Percentiles rank a stretch among this genome's conserved stretches.
phyloP scores from a whole-genome alignment of 2,113 vertebrate genomes.

The Neopipo cinnamomea region DNA sequence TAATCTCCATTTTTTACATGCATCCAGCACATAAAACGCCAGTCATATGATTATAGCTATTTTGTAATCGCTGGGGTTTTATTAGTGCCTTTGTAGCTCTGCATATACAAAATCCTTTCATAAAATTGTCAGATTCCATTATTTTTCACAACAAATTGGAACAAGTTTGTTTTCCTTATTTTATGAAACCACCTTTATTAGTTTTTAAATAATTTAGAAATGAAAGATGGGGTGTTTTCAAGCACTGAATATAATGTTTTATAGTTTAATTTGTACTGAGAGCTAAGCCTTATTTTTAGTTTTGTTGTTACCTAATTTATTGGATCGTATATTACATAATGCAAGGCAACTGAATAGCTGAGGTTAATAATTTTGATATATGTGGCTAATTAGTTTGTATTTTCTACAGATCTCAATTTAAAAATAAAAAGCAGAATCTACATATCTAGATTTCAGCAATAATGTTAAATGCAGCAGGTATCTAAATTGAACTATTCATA shows the following conservation, averaged over 20 bases:
- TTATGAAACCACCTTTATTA: constrained; percentile 29
- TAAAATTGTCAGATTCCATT: constrained; percentile 7
- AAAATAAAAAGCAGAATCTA: neutral
- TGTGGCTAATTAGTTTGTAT: constrained; percentile 68
- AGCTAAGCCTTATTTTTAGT: constrained; percentile 37
- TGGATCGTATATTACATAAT: constrained; percentile 59
- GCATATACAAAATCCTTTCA: neutral
- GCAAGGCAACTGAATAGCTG: constrained; percentile 48
- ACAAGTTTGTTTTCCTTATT: neutral
- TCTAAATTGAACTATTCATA: neutral
- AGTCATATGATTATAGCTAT: neutral
- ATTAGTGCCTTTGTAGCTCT: neutral
- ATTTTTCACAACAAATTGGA: neutral
- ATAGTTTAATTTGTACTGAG: constrained; percentile 69
- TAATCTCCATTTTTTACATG: constrained; percentile 11
- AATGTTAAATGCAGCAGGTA: neutral
- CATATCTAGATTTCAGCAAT: constrained; percentile 28
- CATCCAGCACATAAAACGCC: neutral
- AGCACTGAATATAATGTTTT: constrained; percentile 43
- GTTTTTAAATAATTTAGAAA: constrained; percentile 21
- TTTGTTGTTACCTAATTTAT: constrained; percentile 67
- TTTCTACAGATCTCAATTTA: constrained; percentile 30
- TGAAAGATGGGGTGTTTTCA: constrained; percentile 32
- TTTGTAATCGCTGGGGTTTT: neutral
- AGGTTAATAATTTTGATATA: constrained; percentile 72